Base-by-base conservation (phyloP, 2,797 vertebrate species). In the Apodemus agrarius region DNA sequence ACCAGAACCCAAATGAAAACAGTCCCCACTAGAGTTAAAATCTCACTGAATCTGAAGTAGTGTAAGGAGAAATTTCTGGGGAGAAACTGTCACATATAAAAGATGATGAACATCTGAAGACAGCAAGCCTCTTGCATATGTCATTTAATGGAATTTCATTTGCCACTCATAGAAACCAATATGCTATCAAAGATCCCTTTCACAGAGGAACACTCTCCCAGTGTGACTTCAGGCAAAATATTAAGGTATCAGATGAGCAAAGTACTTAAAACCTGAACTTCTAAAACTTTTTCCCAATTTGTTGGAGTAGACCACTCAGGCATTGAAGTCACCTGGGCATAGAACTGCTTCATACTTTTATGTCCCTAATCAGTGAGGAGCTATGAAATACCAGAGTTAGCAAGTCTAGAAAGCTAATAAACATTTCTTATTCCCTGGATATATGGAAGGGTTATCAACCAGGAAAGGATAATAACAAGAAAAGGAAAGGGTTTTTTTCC, bases 261-360 rank as follows among this genome's bases (percentile, higher is more conserved):
- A 40, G 13, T 46, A 72, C 63, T 65, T 86, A 69, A 96, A 96
- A 67, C 24, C n/a, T 59, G 72, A 85, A 82, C 52, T 19, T 82
- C 1, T 69, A 88, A 72, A 72, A 46, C 4, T 74, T n/a, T n/a
- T n/a, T n/a, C n/a, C n/a, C n/a, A n/a, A 9, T 22, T 92, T 34
- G 52, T 16, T 95, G 80, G 29, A 52, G 14, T 43, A 93, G 11
- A 84, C 76, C 86, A 94, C 76, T 90, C 59, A 93, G 67, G 24
- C 4, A 49, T 89, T 74, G 49, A 7, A 92, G n/a, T 96, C 22
- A 81, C 3, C 49, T 14, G 52, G 3, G 80, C 61, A 57, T 85
- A 83, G 7, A 34, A 3, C 34, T 81, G 1, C 24, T 81, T 93
- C 52, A 88, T 12, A 69, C 49, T 52, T 80, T 91, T 91, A 31